These are phyloP conservation scores for Thymallus thymallus DNA, from an alignment of 2,113 vertebrate genomes.

Conservation along the genomic window DNA sequence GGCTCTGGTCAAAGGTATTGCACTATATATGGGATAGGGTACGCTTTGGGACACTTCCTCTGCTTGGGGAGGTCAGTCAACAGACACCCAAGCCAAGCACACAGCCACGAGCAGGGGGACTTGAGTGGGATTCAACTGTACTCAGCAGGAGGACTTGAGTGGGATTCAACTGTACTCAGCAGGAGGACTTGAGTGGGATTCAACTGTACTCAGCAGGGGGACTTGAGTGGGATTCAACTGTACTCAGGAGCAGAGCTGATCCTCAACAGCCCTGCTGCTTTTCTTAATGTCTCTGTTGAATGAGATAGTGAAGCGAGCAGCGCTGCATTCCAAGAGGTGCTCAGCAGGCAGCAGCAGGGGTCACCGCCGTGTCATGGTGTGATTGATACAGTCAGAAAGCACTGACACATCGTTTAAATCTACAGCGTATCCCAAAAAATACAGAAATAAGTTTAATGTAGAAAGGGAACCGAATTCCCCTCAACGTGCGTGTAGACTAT, in stretches of 20 bases:
- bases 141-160: no score
- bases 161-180: no score
- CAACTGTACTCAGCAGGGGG: no score
- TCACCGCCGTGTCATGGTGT: neutral
- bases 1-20: neutral
- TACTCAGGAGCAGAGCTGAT: neutral
- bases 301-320: neutral
- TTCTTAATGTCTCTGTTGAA: neutral
- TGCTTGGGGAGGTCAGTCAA: neutral
- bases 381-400: neutral
- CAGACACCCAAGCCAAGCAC: constrained; percentile 3
- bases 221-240: neutral
- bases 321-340: neutral
- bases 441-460: no score
- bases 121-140: neutral
- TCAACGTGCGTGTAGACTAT: no score
- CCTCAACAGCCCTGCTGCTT: neutral
- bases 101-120: neutral
- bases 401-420: no score
- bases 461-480: no score
- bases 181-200: no score
- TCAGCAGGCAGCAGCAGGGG: neutral
- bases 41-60: no score
- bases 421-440: no score
- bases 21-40: no score